Evolutionary conservation across 2,113 vertebrate genomes (phyloP).

Genomic region (Aegotheles bennettii): DNA sequence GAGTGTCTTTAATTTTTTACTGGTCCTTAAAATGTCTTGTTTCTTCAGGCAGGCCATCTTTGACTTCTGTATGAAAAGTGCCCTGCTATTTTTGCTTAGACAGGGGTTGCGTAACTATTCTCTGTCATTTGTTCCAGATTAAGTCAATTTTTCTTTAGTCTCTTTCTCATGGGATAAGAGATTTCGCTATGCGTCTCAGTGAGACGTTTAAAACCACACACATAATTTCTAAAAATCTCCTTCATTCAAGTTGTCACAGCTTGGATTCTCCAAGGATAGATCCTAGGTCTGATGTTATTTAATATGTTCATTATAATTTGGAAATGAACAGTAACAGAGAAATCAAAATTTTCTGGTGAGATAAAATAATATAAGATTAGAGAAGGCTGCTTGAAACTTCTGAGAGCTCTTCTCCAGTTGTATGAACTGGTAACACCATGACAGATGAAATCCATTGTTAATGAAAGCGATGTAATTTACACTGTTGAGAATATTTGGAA

Average conservation of each 20-base stretch:
- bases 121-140: slow-evolving; percentile 22
- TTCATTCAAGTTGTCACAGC: neutral
- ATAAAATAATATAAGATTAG: neutral
- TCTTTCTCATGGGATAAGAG: neutral
- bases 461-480: neutral
- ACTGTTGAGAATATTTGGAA: neutral
- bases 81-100: neutral
- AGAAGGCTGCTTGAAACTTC: neutral
- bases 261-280: neutral
- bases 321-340: neutral
- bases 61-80: neutral
- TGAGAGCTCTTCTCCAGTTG: neutral
- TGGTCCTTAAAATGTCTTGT: neutral
- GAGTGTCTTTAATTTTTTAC: neutral
- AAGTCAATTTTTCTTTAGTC: neutral
- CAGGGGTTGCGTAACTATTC: neutral
- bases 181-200: neutral
- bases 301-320: neutral
- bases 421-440: neutral
- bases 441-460: neutral
- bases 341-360: neutral
- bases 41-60: neutral
- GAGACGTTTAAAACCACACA: neutral
- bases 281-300: neutral
- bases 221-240: neutral